phyloP scores from a whole-genome alignment of 2,888 invertebrate species.

The Thelaira solivaga region DNA sequence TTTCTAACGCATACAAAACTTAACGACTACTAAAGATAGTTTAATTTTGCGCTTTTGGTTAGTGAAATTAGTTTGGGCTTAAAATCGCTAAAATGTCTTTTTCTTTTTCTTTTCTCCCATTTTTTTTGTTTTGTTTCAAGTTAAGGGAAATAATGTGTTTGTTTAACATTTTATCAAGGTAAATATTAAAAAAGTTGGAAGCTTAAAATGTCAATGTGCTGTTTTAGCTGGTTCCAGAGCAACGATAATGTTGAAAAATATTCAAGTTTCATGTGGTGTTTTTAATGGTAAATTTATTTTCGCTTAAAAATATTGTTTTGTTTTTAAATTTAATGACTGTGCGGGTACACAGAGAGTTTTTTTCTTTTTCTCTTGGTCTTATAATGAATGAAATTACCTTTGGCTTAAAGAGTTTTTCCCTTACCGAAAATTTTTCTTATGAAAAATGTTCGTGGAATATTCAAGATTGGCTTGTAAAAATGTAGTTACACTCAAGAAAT shows the following conservation, averaged over 20 bases:
- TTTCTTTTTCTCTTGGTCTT: too few species aligned
- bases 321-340: conserved; percentile 36
- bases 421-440: too few species aligned
- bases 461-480: too few species aligned
- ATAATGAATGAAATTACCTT: too few species aligned
- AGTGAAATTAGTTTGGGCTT: conserved; percentile 14
- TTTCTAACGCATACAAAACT: conserved; percentile 32
- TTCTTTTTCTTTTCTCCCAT: too few species aligned
- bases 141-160: too few species aligned
- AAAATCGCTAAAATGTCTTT: neutral
- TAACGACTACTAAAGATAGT: conserved; percentile 46
- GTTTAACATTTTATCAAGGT: conserved; percentile 28
- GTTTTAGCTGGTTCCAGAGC: conserved; percentile 31
- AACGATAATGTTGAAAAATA: conserved; percentile 21
- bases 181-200: conserved; percentile 34
- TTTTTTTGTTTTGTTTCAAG: too few species aligned
- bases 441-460: too few species aligned
- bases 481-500: too few species aligned
- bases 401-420: too few species aligned
- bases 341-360: conserved; percentile 15
- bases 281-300: conserved; percentile 6
- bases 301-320: conserved; percentile 17
- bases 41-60: conserved; percentile 52
- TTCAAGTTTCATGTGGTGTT: neutral
- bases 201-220: conserved; percentile 58